Percentiles rank a stretch among this genome's conserved stretches.
Evolutionary conservation across 2,797 vertebrate genomes (phyloP).

Genomic region (Spheniscus humboldti): DNA sequence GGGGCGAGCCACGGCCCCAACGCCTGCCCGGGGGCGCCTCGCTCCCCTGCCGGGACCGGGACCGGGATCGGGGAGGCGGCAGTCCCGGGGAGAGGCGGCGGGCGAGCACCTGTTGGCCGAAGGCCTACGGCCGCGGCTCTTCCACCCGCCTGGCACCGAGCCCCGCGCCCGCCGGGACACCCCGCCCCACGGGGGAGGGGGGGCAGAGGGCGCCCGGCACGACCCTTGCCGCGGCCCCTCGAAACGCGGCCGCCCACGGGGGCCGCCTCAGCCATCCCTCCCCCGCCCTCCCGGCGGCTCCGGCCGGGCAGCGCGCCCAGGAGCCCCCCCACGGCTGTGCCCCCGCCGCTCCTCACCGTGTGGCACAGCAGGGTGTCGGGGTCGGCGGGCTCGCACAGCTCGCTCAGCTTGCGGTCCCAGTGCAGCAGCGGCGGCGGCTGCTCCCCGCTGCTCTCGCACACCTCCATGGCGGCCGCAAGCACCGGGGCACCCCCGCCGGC

Average conservation of each 20-base stretch:
- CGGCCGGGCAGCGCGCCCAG: background rate
- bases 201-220: background rate
- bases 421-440: constrained; percentile 72
- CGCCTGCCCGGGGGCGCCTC: background rate
- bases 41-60: background rate
- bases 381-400: constrained; percentile 89
- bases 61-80: no score
- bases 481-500: background rate
- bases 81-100: background rate
- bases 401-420: constrained; percentile 94
- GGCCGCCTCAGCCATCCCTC: background rate
- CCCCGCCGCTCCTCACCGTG: constrained; percentile 80
- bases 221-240: background rate
- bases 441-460: constrained; percentile 85
- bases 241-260: background rate
- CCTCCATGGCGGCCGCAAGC: constrained; percentile 79
- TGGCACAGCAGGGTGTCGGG: constrained; percentile 84
- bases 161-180: background rate
- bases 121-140: background rate
- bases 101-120: background rate
- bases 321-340: background rate
- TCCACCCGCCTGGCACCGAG: background rate
- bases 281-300: background rate
- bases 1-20: background rate
- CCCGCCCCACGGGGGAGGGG: no score